Base-by-base conservation (phyloP, 2,888 invertebrate genomes). In the Microctonus aethiopoides region DNA sequence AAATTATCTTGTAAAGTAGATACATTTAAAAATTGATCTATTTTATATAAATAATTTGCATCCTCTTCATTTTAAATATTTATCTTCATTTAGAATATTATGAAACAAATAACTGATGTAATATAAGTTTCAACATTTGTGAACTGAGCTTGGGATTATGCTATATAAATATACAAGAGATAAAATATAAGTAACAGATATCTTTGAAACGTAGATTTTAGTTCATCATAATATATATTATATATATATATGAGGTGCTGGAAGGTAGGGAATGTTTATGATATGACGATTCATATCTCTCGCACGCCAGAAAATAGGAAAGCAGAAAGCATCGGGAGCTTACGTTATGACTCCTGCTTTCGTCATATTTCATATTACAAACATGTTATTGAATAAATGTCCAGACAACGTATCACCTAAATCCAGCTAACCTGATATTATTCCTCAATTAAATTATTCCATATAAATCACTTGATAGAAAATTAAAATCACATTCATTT, bases 251-350 rank as follows among this genome's bases (percentile, higher is more conserved):
- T 1, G 2, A 7, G 29, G 13, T 46, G 46, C 16, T 41, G 26
- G 66, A 39, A 52, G 61, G 51, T 51, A 52, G 46, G 66, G 70
- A 66, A 9, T 64, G 62, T 71, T 66, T 70, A 68, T 72, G 77
- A 77, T 79, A 76, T 78, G 75, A 73, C 78, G 79, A 83, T 83
- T 83, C 84, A 83, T 84, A 84, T 84, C 84, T 84, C 76, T 79
- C 75, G 74, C 76, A 81, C 76, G 74, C 76, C 69, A 75, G 71
- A 80, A 82, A 80, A 79, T 81, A 84, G 83, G 83, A 76, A 76
- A 80, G 77, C 77, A 84, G 79, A 69, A 81, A 76, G 3, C 61
- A 22, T 66, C 73, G 82, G 78, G 80, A 84, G 82, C 68, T 68
- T 36, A 26, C 67, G 72, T 80, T 80, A 80, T 79, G 75, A 6